A percentile compares a stretch with the other conserved stretches of the same genome.
phyloP scores from a whole-genome alignment of 2,888 invertebrate genomes.

The Dryocosmus kuriphilus region DNA sequence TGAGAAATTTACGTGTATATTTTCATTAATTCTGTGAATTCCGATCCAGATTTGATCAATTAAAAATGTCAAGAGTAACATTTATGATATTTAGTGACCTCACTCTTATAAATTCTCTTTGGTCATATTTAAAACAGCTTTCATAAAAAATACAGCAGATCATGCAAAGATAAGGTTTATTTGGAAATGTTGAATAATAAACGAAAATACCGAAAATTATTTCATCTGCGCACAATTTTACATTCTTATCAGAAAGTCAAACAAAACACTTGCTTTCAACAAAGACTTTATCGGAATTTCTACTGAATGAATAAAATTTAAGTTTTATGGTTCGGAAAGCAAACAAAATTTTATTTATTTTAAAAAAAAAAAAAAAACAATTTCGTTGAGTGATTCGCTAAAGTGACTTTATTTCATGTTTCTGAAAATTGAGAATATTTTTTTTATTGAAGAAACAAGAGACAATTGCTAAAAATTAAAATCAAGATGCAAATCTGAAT shows the following conservation, averaged over 20 bases:
- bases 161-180: background rate
- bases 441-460: background rate
- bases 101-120: background rate
- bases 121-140: background rate
- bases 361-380: background rate
- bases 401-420: background rate
- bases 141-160: background rate
- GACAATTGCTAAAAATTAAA: background rate
- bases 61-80: background rate
- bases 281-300: background rate
- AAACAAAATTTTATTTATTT: background rate
- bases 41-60: background rate
- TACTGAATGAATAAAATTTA: background rate
- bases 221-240: background rate
- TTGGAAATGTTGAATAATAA: background rate
- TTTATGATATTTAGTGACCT: background rate
- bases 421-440: background rate
- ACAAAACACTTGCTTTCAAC: background rate
- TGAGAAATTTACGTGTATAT: background rate
- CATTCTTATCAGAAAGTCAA: background rate
- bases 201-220: background rate
- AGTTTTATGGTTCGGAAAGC: background rate
- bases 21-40: background rate
- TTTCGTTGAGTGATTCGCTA: background rate
- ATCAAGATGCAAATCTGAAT: constrained; percentile 5